phyloP scores from a whole-genome alignment of 2,888 invertebrate genomes.

The Ernsta delagoae region DNA sequence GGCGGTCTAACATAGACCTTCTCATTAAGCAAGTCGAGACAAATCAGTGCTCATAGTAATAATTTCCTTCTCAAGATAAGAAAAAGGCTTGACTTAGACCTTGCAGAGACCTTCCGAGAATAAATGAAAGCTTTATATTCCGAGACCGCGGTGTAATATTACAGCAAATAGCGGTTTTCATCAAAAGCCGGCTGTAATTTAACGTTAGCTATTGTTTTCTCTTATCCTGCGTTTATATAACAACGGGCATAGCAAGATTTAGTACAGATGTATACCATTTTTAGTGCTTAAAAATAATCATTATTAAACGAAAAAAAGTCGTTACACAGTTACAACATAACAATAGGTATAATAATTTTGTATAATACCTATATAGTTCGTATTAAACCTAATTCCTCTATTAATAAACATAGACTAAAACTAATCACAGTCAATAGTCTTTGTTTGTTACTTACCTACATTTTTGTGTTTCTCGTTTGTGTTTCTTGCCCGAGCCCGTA shows the following conservation, averaged over 20 bases:
- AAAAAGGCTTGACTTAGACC: constrained; percentile 41
- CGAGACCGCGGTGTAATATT: constrained; percentile 49
- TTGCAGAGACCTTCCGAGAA: constrained; percentile 51
- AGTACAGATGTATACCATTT: constrained; percentile 7
- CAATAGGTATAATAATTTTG: no score
- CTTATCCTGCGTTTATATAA: constrained; percentile 41
- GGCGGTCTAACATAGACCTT: no score
- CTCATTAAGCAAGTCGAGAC: background rate
- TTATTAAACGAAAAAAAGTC: no score
- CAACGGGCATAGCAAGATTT: constrained; percentile 14
- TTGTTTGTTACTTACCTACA: no score
- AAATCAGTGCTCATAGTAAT: background rate
- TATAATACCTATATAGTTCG: no score
- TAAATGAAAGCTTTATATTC: constrained; percentile 58
- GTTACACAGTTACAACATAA: no score
- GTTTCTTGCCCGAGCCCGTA: constrained; percentile 9
- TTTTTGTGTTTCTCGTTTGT: constrained; percentile 34
- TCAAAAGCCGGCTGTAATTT: constrained; percentile 47
- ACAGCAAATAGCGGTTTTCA: constrained; percentile 54
- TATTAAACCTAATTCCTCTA: no score
- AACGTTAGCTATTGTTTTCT: constrained; percentile 45
- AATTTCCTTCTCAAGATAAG: background rate
- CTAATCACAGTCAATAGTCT: no score
- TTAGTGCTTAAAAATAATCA: constrained; percentile 25
- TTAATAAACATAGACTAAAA: no score